phyloP scores from a whole-genome alignment of 1,140 invertebrate genomes.

The Bombus waltoni region DNA sequence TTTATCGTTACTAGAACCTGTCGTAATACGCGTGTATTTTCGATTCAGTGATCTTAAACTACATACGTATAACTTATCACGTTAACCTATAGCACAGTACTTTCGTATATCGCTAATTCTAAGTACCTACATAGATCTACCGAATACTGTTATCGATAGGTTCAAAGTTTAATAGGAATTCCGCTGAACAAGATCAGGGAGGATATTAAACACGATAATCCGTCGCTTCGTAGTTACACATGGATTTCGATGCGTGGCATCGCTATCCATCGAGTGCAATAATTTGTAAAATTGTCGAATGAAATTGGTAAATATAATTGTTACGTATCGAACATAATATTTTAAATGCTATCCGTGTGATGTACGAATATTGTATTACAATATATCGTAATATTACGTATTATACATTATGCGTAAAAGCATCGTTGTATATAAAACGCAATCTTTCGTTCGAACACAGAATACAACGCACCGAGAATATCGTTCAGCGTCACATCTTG shows the following conservation, averaged over 20 bases:
- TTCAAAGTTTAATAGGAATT: neutral
- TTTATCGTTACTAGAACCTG: neutral
- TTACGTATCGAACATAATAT: neutral
- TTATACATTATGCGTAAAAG: too few relatives aligned
- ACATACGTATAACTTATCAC: neutral
- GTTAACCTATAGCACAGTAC: neutral
- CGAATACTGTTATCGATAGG: neutral
- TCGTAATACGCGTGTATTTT: neutral
- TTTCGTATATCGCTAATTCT: neutral
- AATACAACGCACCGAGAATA: neutral
- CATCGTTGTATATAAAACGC: too few relatives aligned
- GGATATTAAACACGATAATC: slow-evolving; percentile 1
- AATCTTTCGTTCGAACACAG: too few relatives aligned
- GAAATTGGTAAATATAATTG: neutral
- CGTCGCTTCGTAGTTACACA: neutral
- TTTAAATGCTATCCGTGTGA: neutral
- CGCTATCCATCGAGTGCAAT: neutral
- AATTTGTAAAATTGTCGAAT: neutral
- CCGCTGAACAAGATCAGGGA: neutral
- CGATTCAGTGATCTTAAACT: neutral
- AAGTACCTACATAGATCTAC: neutral
- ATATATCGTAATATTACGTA: too few relatives aligned
- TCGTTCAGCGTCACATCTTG: neutral
- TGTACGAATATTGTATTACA: neutral
- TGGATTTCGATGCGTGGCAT: neutral